Evolutionary conservation across 2,888 invertebrate species (phyloP).

Genomic region (Ophioninae sp.): DNA sequence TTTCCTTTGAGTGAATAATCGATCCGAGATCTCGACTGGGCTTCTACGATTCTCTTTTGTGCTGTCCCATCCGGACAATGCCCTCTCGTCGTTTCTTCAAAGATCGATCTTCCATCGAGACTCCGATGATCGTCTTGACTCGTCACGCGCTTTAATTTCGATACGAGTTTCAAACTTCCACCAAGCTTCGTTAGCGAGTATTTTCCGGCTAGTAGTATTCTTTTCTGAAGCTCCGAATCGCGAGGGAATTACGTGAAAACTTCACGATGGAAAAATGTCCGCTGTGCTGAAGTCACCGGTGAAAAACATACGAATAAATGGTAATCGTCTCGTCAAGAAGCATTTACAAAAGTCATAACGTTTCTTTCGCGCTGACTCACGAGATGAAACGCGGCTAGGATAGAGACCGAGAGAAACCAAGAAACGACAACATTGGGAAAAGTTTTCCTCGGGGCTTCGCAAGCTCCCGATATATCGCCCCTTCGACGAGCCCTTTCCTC

Average conservation of each 20-base stretch:
- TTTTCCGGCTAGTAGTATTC: no score
- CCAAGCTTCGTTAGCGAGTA: not conserved
- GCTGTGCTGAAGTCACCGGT: not conserved
- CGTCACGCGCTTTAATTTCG: not conserved
- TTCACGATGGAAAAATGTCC: not conserved
- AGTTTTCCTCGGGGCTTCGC: constrained; percentile 49
- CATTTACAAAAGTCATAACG: not conserved
- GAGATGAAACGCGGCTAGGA: constrained; percentile 38
- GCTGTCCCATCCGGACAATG: not conserved
- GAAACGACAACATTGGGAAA: constrained; percentile 43
- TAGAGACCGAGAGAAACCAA: constrained; percentile 9
- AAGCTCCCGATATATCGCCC: constrained; percentile 14
- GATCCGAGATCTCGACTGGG: not conserved
- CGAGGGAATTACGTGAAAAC: not conserved
- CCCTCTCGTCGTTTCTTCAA: no score
- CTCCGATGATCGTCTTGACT: not conserved
- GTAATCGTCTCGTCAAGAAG: constrained; percentile 8
- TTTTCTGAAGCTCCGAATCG: no score
- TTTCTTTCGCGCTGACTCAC: constrained; percentile 4
- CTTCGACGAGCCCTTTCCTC: constrained; percentile 33
- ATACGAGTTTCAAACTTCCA: not conserved
- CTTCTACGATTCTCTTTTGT: not conserved
- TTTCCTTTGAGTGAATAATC: not conserved
- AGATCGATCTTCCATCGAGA: no score
- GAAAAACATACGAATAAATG: constrained; percentile 7